Percentiles rank a stretch among this genome's conserved stretches.
phyloP scores from a whole-genome alignment of 2,113 vertebrate species.

The Diphyllodes magnificus region DNA sequence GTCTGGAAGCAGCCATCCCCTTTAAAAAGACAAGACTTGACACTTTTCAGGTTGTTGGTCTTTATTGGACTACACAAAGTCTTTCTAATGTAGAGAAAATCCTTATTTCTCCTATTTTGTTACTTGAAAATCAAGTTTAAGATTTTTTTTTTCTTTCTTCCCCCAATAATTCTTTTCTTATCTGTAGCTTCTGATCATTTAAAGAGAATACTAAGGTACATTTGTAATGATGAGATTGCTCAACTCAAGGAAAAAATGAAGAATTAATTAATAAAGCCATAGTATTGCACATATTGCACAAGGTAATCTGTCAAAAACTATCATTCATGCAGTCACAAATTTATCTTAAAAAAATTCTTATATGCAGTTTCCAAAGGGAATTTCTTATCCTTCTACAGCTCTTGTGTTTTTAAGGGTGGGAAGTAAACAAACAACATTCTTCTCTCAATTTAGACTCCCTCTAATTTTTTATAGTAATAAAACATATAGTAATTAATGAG shows the following conservation, averaged over 20 bases:
- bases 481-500: background rate
- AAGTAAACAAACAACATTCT: background rate
- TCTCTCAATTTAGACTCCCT: background rate
- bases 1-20: background rate
- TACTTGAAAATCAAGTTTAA: background rate
- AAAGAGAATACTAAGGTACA: background rate
- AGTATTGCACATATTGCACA: background rate
- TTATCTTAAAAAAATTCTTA: background rate
- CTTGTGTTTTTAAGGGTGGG: background rate
- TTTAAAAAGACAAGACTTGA: background rate
- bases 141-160: fast-evolving
- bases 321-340: background rate
- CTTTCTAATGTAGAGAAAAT: background rate
- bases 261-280: background rate
- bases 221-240: background rate
- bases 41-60: background rate
- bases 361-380: background rate
- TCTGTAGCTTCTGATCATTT: background rate
- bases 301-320: background rate
- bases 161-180: background rate
- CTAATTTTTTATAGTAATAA: background rate
- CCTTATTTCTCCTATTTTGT: background rate
- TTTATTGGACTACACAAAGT: background rate
- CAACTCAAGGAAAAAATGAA: background rate
- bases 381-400: background rate